A percentile compares a stretch with the other conserved stretches of the same genome.
phyloP scores from a whole-genome alignment of 53 echinoderm and acorn worm genomes.

The Temnopleurus reevesii region DNA sequence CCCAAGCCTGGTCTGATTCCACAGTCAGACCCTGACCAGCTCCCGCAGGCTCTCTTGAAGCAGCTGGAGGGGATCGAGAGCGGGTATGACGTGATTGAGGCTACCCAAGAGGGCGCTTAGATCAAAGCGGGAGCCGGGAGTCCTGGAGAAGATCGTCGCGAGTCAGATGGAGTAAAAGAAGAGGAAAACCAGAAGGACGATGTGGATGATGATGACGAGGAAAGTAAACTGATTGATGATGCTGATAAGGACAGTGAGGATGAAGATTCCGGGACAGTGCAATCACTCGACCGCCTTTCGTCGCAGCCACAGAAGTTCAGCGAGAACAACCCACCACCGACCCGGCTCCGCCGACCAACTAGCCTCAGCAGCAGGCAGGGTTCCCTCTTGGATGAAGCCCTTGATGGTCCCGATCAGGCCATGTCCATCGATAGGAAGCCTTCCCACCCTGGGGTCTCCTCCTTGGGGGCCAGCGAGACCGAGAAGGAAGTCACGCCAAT shows the following conservation, averaged over 20 bases:
- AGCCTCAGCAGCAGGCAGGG: slow-evolving; percentile 60
- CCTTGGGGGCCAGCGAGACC: slow-evolving; percentile 38
- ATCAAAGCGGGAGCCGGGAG: not conserved
- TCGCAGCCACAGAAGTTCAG: slow-evolving; percentile 73
- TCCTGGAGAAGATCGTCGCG: not conserved
- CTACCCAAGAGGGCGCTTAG: not conserved
- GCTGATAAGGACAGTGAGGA: slow-evolving; percentile 19
- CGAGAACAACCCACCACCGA: slow-evolving; percentile 52
- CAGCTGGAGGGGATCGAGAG: slow-evolving; percentile 76
- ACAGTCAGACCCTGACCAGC: slow-evolving; percentile 40
- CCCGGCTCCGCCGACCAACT: slow-evolving; percentile 65
- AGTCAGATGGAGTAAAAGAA: not conserved
- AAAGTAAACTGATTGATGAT: not conserved
- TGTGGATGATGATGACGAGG: slow-evolving; percentile 20
- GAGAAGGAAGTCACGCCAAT: slow-evolving; percentile 78
- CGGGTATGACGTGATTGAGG: slow-evolving; percentile 68
- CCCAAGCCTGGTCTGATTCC: slow-evolving; percentile 57
- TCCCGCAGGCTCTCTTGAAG: slow-evolving; percentile 64
- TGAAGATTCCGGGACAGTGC: slow-evolving; percentile 42
- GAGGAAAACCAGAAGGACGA: slow-evolving; percentile 19
- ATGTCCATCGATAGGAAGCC: not conserved
- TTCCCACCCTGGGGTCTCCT: slow-evolving; percentile 54
- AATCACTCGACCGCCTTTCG: slow-evolving; percentile 83
- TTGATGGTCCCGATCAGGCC: slow-evolving; percentile 38
- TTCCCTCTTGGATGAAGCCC: slow-evolving; percentile 56